Conservation (phyloP, 1,140 invertebrate species). For the Cheumatopsyche charites region DNA sequence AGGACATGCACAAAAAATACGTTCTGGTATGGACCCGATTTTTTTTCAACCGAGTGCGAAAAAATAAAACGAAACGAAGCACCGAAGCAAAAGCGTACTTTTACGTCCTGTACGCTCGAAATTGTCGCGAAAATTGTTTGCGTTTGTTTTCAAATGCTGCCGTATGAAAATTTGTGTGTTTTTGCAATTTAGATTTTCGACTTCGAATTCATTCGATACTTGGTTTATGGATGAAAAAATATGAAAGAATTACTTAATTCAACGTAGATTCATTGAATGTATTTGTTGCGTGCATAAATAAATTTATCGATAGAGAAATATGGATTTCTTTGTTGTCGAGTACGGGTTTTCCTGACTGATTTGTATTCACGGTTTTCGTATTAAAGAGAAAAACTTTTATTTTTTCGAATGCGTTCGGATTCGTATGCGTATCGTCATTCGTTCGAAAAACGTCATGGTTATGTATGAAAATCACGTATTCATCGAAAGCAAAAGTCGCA, state of each 20-base stretch:
- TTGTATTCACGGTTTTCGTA: constrained; percentile 12
- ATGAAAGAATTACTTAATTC: no score
- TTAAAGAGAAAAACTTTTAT: constrained; percentile 27
- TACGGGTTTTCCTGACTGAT: constrained; percentile 18
- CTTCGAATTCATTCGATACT: no score
- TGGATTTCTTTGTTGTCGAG: background rate
- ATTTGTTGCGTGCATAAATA: background rate
- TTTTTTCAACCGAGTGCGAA: constrained; percentile 3
- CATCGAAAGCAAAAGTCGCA: no score
- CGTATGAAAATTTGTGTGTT: no score
- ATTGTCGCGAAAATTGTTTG: background rate
- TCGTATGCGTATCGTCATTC: constrained; percentile 1
- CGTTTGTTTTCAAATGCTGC: no score
- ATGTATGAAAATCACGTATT: no score
- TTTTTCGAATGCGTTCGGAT: constrained; percentile 8
- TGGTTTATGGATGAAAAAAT: no score
- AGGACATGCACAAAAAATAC: constrained; percentile 17
- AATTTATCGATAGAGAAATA: background rate
- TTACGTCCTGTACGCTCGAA: no score
- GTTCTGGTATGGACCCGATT: constrained; percentile 10
- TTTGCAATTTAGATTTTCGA: no score
- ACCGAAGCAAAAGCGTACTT: no score
- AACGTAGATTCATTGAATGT: no score
- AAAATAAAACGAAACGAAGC: background rate
- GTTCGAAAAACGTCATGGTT: background rate